phyloP scores from a whole-genome alignment of 2,113 vertebrate species.

The Ifrita kowaldi region DNA sequence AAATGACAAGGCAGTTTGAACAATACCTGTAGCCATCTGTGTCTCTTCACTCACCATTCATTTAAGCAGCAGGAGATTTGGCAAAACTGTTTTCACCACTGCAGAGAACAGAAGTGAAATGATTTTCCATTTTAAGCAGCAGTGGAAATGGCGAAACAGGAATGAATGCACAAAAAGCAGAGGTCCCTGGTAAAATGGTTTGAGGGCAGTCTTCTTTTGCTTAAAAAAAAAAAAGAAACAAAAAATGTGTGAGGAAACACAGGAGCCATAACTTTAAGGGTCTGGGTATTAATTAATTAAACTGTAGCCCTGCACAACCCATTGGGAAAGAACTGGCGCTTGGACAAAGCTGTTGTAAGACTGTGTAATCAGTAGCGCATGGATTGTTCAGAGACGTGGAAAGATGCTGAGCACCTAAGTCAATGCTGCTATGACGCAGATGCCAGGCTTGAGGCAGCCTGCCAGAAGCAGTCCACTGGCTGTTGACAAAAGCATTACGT shows the following conservation, averaged over 20 bases:
- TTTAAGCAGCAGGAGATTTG: neutral
- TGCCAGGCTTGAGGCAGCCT: neutral
- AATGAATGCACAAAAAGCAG: neutral
- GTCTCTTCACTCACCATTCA: neutral
- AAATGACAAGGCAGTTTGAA: neutral
- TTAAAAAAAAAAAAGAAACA: neutral
- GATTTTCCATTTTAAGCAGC: neutral
- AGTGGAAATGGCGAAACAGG: neutral
- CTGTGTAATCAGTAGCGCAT: neutral
- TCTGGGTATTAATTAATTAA: neutral
- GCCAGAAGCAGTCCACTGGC: neutral
- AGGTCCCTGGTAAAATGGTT: neutral
- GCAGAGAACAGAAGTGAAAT: neutral
- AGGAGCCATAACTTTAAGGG: neutral
- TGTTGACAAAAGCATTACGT: neutral
- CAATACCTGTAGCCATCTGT: neutral
- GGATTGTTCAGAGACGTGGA: neutral
- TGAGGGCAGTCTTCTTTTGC: neutral
- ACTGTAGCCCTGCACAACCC: neutral
- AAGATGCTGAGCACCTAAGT: slow-evolving; percentile 13
- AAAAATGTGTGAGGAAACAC: neutral
- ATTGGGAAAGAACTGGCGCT: neutral
- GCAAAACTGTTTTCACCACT: neutral
- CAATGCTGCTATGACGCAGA: neutral
- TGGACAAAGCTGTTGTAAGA: neutral